These are phyloP conservation scores for Cyanoliseus patagonus DNA, from an alignment of 2,113 vertebrate genomes.

Conservation along the genomic window DNA sequence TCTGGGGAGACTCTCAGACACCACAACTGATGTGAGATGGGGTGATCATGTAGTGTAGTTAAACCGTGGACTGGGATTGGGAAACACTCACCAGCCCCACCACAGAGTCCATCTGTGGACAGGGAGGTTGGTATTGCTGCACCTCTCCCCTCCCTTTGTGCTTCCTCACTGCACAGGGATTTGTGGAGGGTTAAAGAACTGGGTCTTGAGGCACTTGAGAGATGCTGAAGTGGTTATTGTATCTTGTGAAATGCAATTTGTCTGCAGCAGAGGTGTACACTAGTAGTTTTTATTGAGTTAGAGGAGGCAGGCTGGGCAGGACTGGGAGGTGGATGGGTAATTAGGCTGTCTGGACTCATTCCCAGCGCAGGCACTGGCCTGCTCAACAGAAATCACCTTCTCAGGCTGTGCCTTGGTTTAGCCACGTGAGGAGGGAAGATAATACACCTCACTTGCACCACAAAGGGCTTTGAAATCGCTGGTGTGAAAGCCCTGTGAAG, in stretches of 20 bases:
- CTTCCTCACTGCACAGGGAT: accelerated
- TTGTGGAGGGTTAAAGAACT: background rate
- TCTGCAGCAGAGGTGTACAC: background rate
- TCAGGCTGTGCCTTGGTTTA: background rate
- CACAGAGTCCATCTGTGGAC: background rate
- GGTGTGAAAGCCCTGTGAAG: background rate
- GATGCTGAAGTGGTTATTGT: background rate
- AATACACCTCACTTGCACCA: background rate
- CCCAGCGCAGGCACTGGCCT: background rate
- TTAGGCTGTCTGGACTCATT: background rate
- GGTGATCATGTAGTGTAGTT: background rate
- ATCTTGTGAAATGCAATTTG: background rate
- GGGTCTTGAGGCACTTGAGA: background rate
- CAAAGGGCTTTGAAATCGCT: background rate
- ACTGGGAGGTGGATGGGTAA: background rate
- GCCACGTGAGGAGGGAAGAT: background rate
- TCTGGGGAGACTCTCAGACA: background rate
- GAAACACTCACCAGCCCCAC: background rate
- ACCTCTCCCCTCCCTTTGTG: background rate
- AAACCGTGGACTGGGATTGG: background rate
- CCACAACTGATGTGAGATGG: background rate
- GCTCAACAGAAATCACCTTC: background rate
- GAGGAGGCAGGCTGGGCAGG: background rate
- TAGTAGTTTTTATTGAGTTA: background rate
- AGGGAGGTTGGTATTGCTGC: background rate